These are phyloP conservation scores for Carassius gibelio DNA, from an alignment of 2,113 vertebrate species.

Conservation along the genomic window DNA sequence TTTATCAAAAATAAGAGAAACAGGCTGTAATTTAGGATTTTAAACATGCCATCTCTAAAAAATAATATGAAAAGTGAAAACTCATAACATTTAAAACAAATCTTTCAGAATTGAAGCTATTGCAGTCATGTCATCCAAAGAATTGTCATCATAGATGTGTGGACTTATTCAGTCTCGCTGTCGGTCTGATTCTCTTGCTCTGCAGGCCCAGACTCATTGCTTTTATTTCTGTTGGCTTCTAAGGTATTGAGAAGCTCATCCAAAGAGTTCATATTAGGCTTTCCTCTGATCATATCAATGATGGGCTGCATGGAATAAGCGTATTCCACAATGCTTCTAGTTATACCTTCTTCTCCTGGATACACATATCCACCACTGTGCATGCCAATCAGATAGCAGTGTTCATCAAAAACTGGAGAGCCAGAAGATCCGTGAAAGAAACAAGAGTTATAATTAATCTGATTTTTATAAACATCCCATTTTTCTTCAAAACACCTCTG, in stretches of 20 bases:
- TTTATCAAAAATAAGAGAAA: not conserved
- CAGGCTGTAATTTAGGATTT: not conserved
- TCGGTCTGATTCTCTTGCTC: not conserved
- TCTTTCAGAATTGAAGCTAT: too few species aligned
- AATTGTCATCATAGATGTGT: too few species aligned
- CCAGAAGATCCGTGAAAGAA: slow-evolving; percentile 50
- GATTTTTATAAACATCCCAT: not conserved
- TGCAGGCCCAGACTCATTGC: too few species aligned
- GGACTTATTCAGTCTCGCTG: not conserved
- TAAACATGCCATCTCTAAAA: not conserved
- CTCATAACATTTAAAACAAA: too few species aligned
- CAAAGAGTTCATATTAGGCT: not conserved
- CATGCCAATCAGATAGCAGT: slow-evolving; percentile 45
- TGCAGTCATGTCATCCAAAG: too few species aligned
- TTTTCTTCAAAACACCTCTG: not conserved
- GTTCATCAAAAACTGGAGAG: slow-evolving; percentile 41
- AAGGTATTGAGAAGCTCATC: too few species aligned
- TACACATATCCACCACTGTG: slow-evolving; percentile 49
- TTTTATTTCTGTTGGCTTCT: not conserved
- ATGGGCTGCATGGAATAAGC: slow-evolving; percentile 25
- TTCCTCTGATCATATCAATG: not conserved
- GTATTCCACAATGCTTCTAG: slow-evolving; percentile 47
- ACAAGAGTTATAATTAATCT: slow-evolving; percentile 38
- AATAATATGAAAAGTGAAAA: not conserved
- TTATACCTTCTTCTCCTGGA: not conserved